These are phyloP conservation scores for Saccostrea echinata DNA, from an alignment of 1,140 invertebrate genomes.

Conservation along the genomic window DNA sequence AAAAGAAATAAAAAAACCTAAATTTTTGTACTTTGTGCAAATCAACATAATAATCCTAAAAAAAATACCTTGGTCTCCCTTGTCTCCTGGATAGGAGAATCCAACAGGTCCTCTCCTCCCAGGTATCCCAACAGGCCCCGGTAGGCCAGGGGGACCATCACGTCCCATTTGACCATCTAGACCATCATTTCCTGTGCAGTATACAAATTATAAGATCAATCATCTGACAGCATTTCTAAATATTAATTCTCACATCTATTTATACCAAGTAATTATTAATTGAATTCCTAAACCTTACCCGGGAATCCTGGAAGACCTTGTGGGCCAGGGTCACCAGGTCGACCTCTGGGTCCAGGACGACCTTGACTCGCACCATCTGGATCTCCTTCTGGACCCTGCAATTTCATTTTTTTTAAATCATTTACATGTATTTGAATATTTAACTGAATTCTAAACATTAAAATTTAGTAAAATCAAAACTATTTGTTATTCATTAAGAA, in stretches of 20 bases:
- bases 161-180: slow-evolving; percentile 37
- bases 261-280: too few relatives aligned
- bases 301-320: slow-evolving; percentile 61
- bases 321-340: slow-evolving; percentile 62
- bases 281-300: slow-evolving; percentile 52
- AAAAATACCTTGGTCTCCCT: slow-evolving; percentile 64
- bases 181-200: slow-evolving; percentile 47
- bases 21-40: too few relatives aligned
- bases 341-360: slow-evolving; percentile 77
- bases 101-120: slow-evolving; percentile 67
- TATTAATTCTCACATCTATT: too few relatives aligned
- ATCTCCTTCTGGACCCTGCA: slow-evolving; percentile 60
- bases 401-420: too few relatives aligned
- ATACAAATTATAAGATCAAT: neutral
- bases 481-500: too few relatives aligned
- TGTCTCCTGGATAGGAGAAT: slow-evolving; percentile 65
- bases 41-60: neutral
- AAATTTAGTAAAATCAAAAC: too few relatives aligned
- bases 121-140: slow-evolving; percentile 78
- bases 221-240: neutral
- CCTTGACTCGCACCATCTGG: slow-evolving; percentile 50
- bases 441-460: too few relatives aligned
- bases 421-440: too few relatives aligned
- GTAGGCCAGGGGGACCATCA: slow-evolving; percentile 57
- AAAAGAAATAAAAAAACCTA: too few relatives aligned